Evolutionary conservation across 2,888 invertebrate species (phyloP).

Genomic region (Tetrapedia diversipes): DNA sequence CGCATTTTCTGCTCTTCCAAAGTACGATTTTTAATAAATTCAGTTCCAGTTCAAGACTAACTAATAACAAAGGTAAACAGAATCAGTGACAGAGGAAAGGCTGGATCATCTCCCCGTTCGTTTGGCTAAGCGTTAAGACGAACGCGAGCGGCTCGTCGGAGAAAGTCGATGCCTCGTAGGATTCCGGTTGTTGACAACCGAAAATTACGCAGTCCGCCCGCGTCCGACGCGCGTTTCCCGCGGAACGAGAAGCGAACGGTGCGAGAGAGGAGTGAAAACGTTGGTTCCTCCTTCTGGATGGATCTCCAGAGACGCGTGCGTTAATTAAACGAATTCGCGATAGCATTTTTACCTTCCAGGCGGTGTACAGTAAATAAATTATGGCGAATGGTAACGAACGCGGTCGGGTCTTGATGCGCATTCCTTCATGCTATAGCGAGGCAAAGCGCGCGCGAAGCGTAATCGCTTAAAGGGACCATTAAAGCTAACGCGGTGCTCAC

Average conservation of each 20-base stretch:
- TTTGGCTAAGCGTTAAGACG: too few relatives aligned
- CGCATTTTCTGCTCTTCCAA: too few relatives aligned
- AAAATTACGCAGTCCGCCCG: slow-evolving; percentile 30
- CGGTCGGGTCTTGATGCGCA: too few relatives aligned
- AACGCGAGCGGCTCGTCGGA: slow-evolving; percentile 3
- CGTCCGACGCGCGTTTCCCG: slow-evolving; percentile 17
- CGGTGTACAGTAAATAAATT: slow-evolving; percentile 35
- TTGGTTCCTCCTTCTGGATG: not conserved
- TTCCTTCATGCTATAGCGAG: too few relatives aligned
- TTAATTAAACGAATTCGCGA: slow-evolving; percentile 45
- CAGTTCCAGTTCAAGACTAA: too few relatives aligned
- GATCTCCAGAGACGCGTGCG: slow-evolving; percentile 32
- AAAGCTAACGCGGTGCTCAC: slow-evolving; percentile 5
- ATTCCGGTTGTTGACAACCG: too few relatives aligned
- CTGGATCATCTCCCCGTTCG: too few relatives aligned
- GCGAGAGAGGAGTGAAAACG: not conserved
- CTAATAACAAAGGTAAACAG: too few relatives aligned
- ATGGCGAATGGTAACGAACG: slow-evolving; percentile 24
- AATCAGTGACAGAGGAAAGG: too few relatives aligned
- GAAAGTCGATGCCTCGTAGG: too few relatives aligned
- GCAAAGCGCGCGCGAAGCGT: not conserved
- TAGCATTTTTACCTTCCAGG: slow-evolving; percentile 29
- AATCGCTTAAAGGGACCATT: slow-evolving; percentile 17
- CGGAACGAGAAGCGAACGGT: too few relatives aligned
- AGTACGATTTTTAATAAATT: too few relatives aligned